Evolutionary conservation across 2,888 invertebrate genomes (phyloP).

Genomic region (Magallana nippona): DNA sequence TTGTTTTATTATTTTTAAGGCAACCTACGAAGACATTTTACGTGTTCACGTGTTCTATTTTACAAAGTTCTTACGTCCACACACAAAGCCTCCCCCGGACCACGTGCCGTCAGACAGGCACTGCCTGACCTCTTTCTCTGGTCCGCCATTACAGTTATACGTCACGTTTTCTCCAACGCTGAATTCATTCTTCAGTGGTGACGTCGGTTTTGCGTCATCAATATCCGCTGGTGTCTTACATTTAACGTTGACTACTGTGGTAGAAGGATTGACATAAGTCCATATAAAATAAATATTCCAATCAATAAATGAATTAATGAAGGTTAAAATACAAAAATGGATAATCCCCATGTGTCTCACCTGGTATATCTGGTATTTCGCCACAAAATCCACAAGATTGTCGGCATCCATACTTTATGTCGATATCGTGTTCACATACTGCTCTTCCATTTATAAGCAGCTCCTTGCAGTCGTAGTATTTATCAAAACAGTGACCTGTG

Average conservation of each 20-base stretch:
- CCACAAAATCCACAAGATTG: constrained; percentile 45
- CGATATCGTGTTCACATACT: constrained; percentile 32
- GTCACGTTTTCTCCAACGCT: constrained; percentile 56
- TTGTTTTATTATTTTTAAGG: no score
- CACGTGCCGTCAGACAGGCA: constrained; percentile 64
- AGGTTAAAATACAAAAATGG: no score
- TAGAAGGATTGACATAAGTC: no score
- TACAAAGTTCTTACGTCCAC: constrained; percentile 55
- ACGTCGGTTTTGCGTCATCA: constrained; percentile 46
- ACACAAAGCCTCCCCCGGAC: constrained; percentile 58
- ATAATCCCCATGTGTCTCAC: background rate
- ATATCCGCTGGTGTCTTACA: constrained; percentile 46
- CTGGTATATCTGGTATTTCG: constrained; percentile 23
- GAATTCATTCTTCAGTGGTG: constrained; percentile 48
- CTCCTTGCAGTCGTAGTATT: constrained; percentile 40
- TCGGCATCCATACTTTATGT: constrained; percentile 40
- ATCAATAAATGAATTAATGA: no score
- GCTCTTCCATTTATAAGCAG: background rate
- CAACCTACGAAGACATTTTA: no score
- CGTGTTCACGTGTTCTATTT: no score
- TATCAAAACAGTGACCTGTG: constrained; percentile 44
- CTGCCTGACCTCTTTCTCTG: constrained; percentile 39
- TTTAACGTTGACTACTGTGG: constrained; percentile 46
- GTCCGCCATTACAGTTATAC: constrained; percentile 54
- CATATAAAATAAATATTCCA: no score